These are phyloP conservation scores for Porites rus DNA, from an alignment of 92 coral and sea anemone genomes.

Conservation along the genomic window DNA sequence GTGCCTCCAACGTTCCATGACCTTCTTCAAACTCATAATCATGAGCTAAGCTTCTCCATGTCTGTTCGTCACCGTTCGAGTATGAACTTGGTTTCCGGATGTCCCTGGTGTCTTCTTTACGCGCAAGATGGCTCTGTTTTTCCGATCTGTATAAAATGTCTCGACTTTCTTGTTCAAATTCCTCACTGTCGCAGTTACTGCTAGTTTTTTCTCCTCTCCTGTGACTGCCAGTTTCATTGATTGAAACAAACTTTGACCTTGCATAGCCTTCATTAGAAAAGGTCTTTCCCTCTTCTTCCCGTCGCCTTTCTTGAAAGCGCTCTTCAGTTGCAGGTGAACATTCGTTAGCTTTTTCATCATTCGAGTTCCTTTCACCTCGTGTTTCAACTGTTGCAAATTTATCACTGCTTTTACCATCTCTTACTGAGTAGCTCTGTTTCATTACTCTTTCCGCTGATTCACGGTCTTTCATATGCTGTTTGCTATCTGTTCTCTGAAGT, in stretches of 20 bases:
- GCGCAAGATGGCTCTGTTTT: neutral
- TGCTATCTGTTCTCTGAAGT: neutral
- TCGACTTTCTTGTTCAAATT: neutral
- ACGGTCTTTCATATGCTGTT: neutral
- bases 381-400: neutral
- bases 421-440: too few relatives aligned
- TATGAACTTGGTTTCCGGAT: neutral
- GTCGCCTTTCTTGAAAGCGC: neutral
- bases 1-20: neutral
- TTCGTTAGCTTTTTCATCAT: neutral
- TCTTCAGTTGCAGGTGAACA: neutral
- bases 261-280: neutral
- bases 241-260: neutral
- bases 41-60: neutral
- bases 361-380: neutral
- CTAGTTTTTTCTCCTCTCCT: neutral
- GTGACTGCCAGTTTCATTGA: neutral
- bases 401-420: neutral
- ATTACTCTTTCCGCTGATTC: neutral
- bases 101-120: neutral
- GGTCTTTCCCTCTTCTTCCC: neutral
- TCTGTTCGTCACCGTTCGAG: neutral
- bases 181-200: constrained; percentile 8
- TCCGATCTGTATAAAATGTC: neutral
- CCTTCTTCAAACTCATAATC: neutral